Percentiles rank a stretch among this genome's conserved stretches.
Conservation (phyloP, 2,113 vertebrate genomes). For the Barbus barbus region DNA sequence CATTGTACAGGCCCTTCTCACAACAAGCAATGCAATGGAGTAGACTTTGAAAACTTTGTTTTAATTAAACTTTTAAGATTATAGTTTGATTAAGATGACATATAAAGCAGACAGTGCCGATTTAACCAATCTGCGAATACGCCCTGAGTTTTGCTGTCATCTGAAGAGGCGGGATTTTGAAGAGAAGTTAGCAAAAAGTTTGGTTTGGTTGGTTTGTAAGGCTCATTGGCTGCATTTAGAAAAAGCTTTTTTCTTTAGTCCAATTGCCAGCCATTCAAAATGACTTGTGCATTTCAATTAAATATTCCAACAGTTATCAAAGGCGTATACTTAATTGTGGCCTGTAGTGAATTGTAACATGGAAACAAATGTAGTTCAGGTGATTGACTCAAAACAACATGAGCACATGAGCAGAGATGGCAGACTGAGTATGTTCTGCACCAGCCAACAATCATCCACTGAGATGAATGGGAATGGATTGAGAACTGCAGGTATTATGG, state of each 20-base stretch:
- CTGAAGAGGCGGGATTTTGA: neutral
- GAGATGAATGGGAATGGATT: neutral
- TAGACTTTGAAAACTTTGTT: neutral
- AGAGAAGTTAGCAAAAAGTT: neutral
- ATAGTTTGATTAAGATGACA: neutral
- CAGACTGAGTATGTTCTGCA: neutral
- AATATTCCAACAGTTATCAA: neutral
- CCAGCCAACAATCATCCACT: neutral
- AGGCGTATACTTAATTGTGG: neutral
- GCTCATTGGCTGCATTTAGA: neutral
- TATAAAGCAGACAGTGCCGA: neutral
- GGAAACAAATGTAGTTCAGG: neutral
- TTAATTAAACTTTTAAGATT: neutral
- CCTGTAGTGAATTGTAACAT: neutral
- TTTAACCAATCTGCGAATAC: neutral
- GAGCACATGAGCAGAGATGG: neutral
- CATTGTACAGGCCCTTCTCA: neutral
- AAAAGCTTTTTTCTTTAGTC: neutral
- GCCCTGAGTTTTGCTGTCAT: neutral
- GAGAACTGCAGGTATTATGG: neutral
- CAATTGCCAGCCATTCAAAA: neutral
- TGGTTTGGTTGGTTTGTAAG: neutral
- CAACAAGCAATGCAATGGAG: neutral
- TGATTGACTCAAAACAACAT: neutral
- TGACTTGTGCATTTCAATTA: neutral